A percentile compares a stretch with the other conserved stretches of the same genome.
These are phyloP conservation scores for Meloe dianella DNA, from an alignment of 2,888 invertebrate species.

Conservation along the genomic window DNA sequence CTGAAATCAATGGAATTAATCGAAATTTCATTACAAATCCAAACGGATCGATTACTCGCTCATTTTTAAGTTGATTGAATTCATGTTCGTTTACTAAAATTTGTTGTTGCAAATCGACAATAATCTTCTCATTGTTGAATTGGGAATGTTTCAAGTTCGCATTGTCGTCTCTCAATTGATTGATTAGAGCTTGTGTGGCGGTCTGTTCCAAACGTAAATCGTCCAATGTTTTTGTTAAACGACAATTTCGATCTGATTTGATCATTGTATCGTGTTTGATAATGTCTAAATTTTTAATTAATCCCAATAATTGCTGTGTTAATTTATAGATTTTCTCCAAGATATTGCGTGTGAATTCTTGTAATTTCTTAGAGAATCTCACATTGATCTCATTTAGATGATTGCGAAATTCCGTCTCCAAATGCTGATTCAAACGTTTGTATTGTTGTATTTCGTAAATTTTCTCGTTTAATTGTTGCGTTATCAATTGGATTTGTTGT, in stretches of 20 bases:
- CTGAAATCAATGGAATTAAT: slow-evolving; percentile 38
- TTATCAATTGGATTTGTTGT: slow-evolving; percentile 43
- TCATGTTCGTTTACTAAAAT: slow-evolving; percentile 26
- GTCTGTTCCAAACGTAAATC: slow-evolving; percentile 49
- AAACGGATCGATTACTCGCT: slow-evolving; percentile 36
- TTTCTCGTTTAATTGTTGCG: slow-evolving; percentile 35
- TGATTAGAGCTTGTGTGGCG: slow-evolving; percentile 41
- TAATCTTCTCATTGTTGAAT: slow-evolving; percentile 41
- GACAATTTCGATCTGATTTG: slow-evolving; percentile 44
- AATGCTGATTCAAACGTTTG: slow-evolving; percentile 8
- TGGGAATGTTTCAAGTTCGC: slow-evolving; percentile 41
- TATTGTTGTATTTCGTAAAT: slow-evolving; percentile 19
- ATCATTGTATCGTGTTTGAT: slow-evolving; percentile 45
- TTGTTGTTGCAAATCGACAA: slow-evolving; percentile 36
- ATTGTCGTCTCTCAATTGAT: slow-evolving; percentile 49
- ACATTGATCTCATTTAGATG: slow-evolving; percentile 24
- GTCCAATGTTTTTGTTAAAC: slow-evolving; percentile 49
- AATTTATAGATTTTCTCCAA: slow-evolving; percentile 34
- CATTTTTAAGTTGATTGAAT: slow-evolving; percentile 42
- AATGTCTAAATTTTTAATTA: slow-evolving; percentile 44
- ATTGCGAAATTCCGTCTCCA: slow-evolving; percentile 17
- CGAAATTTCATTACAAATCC: background rate
- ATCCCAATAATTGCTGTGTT: slow-evolving; percentile 41
- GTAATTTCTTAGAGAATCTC: slow-evolving; percentile 23
- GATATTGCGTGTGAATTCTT: slow-evolving; percentile 27